Percentiles rank a stretch among this genome's conserved stretches.
Conservation (phyloP, 2,888 invertebrate genomes). For the Mythimna albipuncta region DNA sequence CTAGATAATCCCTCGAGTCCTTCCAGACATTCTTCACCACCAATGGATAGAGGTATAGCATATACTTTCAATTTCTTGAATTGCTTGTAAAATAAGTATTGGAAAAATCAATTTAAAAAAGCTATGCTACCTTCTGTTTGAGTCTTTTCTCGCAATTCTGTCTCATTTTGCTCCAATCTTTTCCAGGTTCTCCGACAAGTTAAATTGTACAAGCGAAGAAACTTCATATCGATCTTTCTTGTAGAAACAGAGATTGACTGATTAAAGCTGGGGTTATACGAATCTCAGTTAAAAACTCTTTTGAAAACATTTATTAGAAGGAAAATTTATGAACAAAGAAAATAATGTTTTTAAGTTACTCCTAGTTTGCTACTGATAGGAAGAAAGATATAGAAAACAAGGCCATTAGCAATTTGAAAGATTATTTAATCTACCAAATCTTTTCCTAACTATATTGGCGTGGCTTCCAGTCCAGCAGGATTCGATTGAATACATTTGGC, state of each 20-base stretch:
- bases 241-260: neutral
- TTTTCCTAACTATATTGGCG: neutral
- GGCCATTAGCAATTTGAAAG: too few species aligned
- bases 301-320: neutral
- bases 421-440: too few species aligned
- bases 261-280: neutral
- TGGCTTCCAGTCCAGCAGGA: neutral
- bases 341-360: too few species aligned
- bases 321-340: too few species aligned
- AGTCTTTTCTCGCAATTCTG: neutral
- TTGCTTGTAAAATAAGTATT: neutral
- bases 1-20: too few species aligned
- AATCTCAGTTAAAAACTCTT: neutral
- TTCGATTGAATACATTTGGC: too few species aligned
- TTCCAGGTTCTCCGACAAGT: constrained; percentile 12
- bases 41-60: neutral
- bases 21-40: too few species aligned
- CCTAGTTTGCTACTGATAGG: too few species aligned
- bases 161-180: constrained; percentile 1
- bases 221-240: neutral
- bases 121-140: too few species aligned
- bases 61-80: neutral
- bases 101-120: neutral
- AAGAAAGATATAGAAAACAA: too few species aligned
- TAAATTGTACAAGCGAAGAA: constrained; percentile 5